phyloP scores from a whole-genome alignment of 2,113 vertebrate species.

The Sula dactylatra region DNA sequence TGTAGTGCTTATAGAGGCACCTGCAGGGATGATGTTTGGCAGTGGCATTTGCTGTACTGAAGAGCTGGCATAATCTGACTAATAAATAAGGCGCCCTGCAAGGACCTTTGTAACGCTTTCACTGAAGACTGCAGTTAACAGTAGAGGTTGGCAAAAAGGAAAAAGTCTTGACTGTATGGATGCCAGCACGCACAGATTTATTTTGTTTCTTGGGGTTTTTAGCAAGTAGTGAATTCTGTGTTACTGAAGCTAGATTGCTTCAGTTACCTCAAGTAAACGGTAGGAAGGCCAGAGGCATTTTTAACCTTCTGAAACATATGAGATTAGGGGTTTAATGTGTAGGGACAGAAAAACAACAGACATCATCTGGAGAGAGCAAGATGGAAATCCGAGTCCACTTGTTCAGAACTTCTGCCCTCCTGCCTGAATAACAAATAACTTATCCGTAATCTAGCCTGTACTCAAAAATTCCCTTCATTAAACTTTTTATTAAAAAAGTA shows the following conservation, averaged over 20 bases:
- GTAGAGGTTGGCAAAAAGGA: not conserved
- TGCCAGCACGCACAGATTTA: not conserved
- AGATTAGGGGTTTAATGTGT: not conserved
- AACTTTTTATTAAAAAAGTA: not conserved
- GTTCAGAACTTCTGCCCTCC: not conserved
- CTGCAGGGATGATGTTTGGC: not conserved
- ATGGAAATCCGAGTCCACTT: not conserved
- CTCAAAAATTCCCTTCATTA: not conserved
- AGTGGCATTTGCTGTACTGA: conserved; percentile 27
- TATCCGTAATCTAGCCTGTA: not conserved
- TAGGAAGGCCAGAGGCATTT: not conserved
- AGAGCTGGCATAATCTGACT: not conserved
- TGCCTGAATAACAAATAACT: not conserved
- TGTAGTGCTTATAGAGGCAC: not conserved
- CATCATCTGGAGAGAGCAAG: not conserved
- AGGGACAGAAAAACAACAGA: not conserved
- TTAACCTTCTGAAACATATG: not conserved
- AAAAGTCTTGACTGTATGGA: not conserved
- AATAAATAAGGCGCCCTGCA: not conserved
- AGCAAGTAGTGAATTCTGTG: not conserved
- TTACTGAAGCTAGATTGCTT: not conserved
- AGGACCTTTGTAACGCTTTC: not conserved
- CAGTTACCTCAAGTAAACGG: not conserved
- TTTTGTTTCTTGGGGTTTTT: not conserved
- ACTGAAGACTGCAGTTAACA: not conserved